Base-by-base conservation (phyloP, 2,888 invertebrate species). In the Lymantria monacha region DNA sequence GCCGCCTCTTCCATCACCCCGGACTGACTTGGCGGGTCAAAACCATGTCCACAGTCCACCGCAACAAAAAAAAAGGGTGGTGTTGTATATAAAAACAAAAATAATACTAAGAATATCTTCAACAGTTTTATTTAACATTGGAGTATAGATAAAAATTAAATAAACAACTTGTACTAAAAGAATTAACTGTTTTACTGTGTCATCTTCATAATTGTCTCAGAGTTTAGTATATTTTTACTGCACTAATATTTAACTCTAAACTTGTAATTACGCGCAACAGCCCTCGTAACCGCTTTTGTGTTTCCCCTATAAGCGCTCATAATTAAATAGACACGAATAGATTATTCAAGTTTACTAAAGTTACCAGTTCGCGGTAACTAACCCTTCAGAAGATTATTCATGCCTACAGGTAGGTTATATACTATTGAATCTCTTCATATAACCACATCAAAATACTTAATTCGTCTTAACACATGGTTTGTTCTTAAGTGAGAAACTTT, bases 221-320 rank as follows among this genome's bases (percentile, higher is more conserved):
- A 59, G 66, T 74, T 75, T 70, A 72, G 67, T 74, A 72, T 67
- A 65, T 59, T 72, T 76, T n/a, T n/a, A n/a, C 76, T 73, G 74
- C 61, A 68, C 48, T 56, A 46, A 47, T 43, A 59, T 57, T 60
- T 55, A 33, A 3, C 53, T 58, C 64, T 22, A 22, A 71, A 70
- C 59, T 74, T 69, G 67, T 75, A 72, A 73, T 65, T 57, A 52
- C 45, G 49, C 50, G 45, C 42, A 49, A 52, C 43, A 44, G 48
- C 13, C 13, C n/a, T 31, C 7, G 9, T 30, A 47, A 30, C 12
- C 22, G 22, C 44, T 41, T 63, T 57, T 53, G 58, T 49, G 31
- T 22, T n/a, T 46, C 47, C 33, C 51, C 15, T 58, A 57, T 59
- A 57, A 52, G 36, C 49, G 38, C 43, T 49, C 59, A 50, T 67